Evolutionary conservation across 37 sponge, comb jelly and placozoan genomes (phyloP).

Genomic region (Axinella damicornis): DNA sequence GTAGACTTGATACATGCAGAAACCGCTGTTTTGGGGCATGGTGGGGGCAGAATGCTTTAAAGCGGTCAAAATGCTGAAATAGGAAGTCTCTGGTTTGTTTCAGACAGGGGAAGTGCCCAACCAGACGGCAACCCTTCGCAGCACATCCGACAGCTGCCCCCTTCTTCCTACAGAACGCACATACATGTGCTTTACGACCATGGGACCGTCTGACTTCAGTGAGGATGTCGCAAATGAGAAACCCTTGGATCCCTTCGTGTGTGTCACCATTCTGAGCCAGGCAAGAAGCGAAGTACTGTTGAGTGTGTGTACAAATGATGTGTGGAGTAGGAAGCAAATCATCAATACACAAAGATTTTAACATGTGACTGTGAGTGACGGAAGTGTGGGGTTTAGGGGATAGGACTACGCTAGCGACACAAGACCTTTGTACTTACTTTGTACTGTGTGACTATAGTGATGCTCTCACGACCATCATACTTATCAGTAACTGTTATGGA

Average conservation of each 20-base stretch:
- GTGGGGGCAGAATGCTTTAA: constrained; percentile 31
- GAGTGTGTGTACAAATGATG: not conserved
- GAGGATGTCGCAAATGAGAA: constrained; percentile 18
- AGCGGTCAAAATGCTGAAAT: constrained; percentile 19
- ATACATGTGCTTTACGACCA: not conserved
- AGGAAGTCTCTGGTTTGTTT: not conserved
- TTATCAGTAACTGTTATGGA: too few species aligned
- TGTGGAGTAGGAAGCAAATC: too few species aligned
- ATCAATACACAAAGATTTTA: too few species aligned
- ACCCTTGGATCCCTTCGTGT: constrained; percentile 31
- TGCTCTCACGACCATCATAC: too few species aligned
- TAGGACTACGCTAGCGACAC: too few species aligned
- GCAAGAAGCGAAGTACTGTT: constrained; percentile 54
- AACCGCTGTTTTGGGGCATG: constrained; percentile 30
- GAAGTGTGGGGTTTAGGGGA: too few species aligned
- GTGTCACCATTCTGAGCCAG: constrained; percentile 23
- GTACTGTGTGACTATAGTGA: too few species aligned
- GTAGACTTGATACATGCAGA: not conserved
- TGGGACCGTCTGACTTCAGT: constrained; percentile 22
- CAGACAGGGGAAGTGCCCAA: constrained; percentile 49
- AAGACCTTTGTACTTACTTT: too few species aligned
- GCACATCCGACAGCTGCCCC: constrained; percentile 46
- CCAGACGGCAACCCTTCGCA: constrained; percentile 16
- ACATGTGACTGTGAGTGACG: too few species aligned
- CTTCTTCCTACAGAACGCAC: constrained; percentile 15